Percentiles rank a stretch among this genome's conserved stretches.
Evolutionary conservation across 2,797 vertebrate species (phyloP).

Genomic region (Neosilurus mollespiculum): DNA sequence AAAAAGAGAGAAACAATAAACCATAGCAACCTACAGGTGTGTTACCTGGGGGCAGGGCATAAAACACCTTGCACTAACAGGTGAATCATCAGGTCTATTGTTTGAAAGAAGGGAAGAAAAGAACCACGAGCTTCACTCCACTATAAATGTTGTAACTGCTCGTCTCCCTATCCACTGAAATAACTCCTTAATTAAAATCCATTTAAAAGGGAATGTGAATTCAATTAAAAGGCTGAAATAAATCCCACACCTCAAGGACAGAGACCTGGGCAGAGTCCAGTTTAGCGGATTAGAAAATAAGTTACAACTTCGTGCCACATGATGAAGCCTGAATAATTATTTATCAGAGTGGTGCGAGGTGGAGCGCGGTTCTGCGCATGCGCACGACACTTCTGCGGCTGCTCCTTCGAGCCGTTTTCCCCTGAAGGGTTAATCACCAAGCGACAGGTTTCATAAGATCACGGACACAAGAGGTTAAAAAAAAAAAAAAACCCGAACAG

Average conservation of each 20-base stretch:
- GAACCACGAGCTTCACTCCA: not conserved
- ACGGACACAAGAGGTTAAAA: not conserved
- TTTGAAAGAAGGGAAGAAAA: no score
- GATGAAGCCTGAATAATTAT: conserved; percentile 15
- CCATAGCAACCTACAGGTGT: not conserved
- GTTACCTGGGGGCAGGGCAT: conserved; percentile 6
- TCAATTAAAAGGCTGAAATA: not conserved
- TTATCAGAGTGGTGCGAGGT: conserved; percentile 25
- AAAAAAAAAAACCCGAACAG: no score
- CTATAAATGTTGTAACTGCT: no score
- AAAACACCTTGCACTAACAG: not conserved
- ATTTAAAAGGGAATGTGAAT: not conserved
- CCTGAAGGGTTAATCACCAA: not conserved
- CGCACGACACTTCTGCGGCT: not conserved
- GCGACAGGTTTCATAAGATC: conserved; percentile 13
- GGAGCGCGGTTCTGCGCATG: conserved; percentile 24
- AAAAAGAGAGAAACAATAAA: conserved; percentile 9
- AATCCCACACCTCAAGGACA: not conserved
- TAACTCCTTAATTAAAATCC: no score
- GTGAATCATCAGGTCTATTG: not conserved
- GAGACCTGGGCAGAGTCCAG: not conserved
- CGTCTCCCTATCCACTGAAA: no score
- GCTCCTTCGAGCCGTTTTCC: not conserved
- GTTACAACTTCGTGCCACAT: conserved; percentile 13
- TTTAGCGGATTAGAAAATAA: not conserved